phyloP scores from a whole-genome alignment of 2,797 vertebrate species.

The Merluccius polli region DNA sequence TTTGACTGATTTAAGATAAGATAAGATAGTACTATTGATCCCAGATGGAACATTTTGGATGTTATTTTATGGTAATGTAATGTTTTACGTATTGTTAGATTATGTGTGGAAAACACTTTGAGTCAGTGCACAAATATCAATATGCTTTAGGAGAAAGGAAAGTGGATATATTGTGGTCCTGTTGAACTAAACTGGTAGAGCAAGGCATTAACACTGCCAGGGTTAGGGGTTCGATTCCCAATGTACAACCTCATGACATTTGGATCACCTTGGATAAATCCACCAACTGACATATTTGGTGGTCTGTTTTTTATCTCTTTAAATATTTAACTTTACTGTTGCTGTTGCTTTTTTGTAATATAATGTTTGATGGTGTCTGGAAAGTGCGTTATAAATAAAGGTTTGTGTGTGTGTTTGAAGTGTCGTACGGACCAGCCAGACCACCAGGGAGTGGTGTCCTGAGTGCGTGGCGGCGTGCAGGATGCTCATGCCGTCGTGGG shows the following conservation, averaged over 20 bases:
- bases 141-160: no score
- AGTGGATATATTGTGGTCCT: background rate
- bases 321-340: no score
- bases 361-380: background rate
- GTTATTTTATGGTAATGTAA: background rate
- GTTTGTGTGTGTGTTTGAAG: background rate
- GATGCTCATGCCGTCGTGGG: slow-evolving; percentile 81
- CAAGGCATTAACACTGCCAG: no score
- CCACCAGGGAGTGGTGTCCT: slow-evolving; percentile 75
- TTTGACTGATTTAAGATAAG: background rate
- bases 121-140: no score
- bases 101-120: background rate
- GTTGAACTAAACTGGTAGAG: no score
- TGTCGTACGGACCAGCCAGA: slow-evolving; percentile 79
- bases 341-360: background rate
- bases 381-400: background rate
- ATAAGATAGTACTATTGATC: no score
- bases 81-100: background rate
- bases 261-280: no score
- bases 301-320: no score
- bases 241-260: no score
- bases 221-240: background rate
- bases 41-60: background rate
- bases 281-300: no score
- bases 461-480: slow-evolving; percentile 81